A percentile compares a stretch with the other conserved stretches of the same genome.
Conservation (phyloP, 2,888 invertebrate genomes). For the Meghimatium bilineatum region DNA sequence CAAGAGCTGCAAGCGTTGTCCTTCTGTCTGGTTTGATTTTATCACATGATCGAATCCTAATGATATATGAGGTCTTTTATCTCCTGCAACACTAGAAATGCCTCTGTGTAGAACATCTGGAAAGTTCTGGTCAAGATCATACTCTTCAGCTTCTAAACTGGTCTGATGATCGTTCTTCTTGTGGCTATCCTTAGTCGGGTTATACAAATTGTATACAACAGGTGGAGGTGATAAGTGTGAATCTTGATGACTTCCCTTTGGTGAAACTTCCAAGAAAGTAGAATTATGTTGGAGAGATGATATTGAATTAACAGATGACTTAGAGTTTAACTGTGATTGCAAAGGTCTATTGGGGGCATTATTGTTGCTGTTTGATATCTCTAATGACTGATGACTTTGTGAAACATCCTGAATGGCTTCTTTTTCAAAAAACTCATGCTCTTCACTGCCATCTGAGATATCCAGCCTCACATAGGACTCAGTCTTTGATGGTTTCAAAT, state of each 20-base stretch:
- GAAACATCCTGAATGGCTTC: neutral
- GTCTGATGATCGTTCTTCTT: constrained; percentile 31
- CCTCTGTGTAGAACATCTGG: constrained; percentile 57
- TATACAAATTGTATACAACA: constrained; percentile 10
- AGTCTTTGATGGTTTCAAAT: neutral
- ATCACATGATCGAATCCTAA: constrained; percentile 48
- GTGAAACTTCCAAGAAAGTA: constrained; percentile 43
- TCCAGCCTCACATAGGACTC: neutral
- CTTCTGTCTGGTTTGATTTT: constrained; percentile 38
- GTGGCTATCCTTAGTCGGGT: neutral
- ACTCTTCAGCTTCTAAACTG: constrained; percentile 67
- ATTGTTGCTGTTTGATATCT: too few relatives aligned
- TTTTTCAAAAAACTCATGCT: neutral
- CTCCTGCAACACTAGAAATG: neutral
- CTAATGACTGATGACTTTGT: neutral
- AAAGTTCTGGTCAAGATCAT: constrained; percentile 76
- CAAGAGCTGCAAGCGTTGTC: constrained; percentile 80
- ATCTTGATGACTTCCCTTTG: constrained; percentile 23
- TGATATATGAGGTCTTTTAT: constrained; percentile 26
- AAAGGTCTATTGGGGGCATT: neutral
- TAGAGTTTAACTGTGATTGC: neutral
- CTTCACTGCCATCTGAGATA: neutral
- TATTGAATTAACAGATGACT: constrained; percentile 1
- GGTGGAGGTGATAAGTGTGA: constrained; percentile 14
- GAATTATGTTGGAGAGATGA: constrained; percentile 21